Conservation (phyloP, 2,113 vertebrate genomes). For the Tenrec ecaudatus region DNA sequence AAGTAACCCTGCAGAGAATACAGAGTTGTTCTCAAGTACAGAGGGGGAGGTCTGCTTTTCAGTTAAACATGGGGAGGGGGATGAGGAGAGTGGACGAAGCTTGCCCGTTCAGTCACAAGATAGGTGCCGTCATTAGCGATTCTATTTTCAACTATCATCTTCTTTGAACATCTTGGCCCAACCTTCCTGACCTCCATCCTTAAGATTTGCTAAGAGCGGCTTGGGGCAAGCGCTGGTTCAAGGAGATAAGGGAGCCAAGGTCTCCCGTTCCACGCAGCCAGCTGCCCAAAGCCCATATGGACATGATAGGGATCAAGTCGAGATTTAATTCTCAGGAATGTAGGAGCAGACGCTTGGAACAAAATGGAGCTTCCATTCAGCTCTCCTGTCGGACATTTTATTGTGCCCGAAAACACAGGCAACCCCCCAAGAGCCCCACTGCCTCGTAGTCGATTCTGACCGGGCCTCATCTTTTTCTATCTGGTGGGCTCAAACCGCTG, state of each 20-base stretch:
- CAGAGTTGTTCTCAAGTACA: neutral
- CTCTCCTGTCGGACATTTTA: neutral
- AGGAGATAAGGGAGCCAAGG: too few species aligned
- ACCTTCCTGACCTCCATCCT: neutral
- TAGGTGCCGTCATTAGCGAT: neutral
- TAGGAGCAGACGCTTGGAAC: neutral
- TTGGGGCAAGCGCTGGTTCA: neutral
- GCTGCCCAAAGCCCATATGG: neutral
- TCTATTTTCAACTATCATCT: neutral
- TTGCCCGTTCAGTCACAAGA: neutral
- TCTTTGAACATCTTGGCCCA: neutral
- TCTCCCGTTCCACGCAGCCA: too few species aligned
- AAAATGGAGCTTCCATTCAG: neutral
- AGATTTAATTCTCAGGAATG: neutral
- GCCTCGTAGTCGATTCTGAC: too few species aligned
- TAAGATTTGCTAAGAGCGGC: neutral
- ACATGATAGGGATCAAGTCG: neutral
- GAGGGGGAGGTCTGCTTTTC: neutral
- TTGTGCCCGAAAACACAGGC: too few species aligned
- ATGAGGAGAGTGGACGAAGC: too few species aligned
- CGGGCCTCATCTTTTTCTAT: too few species aligned
- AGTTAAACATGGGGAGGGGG: neutral
- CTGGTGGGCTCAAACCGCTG: too few species aligned
- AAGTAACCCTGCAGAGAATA: neutral
- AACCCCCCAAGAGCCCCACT: too few species aligned